phyloP scores from a whole-genome alignment of 2,888 invertebrate genomes.

The Megamerina dolium region DNA sequence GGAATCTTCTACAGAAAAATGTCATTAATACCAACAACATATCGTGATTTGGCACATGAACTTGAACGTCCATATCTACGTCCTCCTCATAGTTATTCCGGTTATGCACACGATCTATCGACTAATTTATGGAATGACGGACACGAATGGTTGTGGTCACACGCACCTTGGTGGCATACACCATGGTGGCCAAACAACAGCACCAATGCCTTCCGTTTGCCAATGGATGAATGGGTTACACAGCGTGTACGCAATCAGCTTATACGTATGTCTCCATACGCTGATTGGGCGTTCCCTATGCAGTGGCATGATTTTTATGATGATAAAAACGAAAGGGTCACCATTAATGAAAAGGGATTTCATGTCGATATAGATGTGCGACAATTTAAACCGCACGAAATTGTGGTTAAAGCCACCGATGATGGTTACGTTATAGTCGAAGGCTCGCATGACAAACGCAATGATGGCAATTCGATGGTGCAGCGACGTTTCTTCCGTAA shows the following conservation, averaged over 20 bases:
- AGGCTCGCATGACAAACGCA: constrained; percentile 69
- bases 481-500: constrained; percentile 68
- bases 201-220: constrained; percentile 25
- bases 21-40: constrained; percentile 38
- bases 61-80: constrained; percentile 31
- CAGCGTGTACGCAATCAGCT: constrained; percentile 40
- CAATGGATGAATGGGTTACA: constrained; percentile 38
- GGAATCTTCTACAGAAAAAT: constrained; percentile 22
- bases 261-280: constrained; percentile 34
- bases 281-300: constrained; percentile 39
- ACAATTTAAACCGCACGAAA: constrained; percentile 70
- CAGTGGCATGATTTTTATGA: constrained; percentile 38
- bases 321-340: constrained; percentile 38
- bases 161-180: too few species aligned
- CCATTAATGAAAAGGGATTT: constrained; percentile 58
- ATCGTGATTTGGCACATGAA: constrained; percentile 34
- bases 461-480: constrained; percentile 65
- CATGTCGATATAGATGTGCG: constrained; percentile 71
- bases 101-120: constrained; percentile 33
- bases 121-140: constrained; percentile 41
- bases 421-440: constrained; percentile 66
- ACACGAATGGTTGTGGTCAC: too few species aligned
- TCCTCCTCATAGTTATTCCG: too few species aligned
- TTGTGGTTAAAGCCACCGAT: constrained; percentile 71
- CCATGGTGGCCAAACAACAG: constrained; percentile 26